Base-by-base conservation (phyloP, 2,113 vertebrate genomes). In the Panthera uncia region DNA sequence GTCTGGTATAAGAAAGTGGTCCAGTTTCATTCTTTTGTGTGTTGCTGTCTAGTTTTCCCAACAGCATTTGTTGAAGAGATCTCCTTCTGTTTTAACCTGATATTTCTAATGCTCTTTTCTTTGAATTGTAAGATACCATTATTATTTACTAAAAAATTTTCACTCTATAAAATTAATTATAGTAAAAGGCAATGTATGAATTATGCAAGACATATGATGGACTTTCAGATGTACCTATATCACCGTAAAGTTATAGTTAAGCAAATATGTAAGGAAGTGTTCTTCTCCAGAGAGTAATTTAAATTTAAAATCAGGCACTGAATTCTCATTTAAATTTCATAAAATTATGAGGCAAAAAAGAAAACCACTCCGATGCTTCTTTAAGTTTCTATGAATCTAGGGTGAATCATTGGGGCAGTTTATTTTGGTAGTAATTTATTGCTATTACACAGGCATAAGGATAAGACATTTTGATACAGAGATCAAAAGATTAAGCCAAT, bases 241-340 rank as follows among this genome's bases (percentile, higher is more conserved):
- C 38, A 63, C 61, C 83, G 29, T 92, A 79, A 97, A 96, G 10
- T 86, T 82, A 73, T 14, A 85, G 38, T 82, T 91, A 83, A 36
- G 29, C 45, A 91, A 96, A 94, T 73, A 92, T 69, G 31, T 45
- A 91, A 91, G n/a, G 23, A 96, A 88, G 61, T 71, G 7, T 71
- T 88, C 31, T 57, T 96, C 82, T 91, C n/a, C 50, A 55, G 13
- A 95, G 29, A 91, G n/a, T 88, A 87, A 92, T 71, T 96, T 94
- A 94, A 83, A 88, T 73, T 65, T 91, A 94, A 96, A 96, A 78
- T n/a, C 15, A 69, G 29, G 15, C 69, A 33, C 41, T 89, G 52
- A 83, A 83, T 71, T 94, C 38, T 94, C 69, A 97, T 87, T 83
- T 83, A 94, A 83, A 83, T 94, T 83, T 97, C 19, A 73, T 94